Evolutionary conservation across 2,113 vertebrate species (phyloP), one percentile per base, ranked within the genome.

Genomic region (Cettia cetti): DNA sequence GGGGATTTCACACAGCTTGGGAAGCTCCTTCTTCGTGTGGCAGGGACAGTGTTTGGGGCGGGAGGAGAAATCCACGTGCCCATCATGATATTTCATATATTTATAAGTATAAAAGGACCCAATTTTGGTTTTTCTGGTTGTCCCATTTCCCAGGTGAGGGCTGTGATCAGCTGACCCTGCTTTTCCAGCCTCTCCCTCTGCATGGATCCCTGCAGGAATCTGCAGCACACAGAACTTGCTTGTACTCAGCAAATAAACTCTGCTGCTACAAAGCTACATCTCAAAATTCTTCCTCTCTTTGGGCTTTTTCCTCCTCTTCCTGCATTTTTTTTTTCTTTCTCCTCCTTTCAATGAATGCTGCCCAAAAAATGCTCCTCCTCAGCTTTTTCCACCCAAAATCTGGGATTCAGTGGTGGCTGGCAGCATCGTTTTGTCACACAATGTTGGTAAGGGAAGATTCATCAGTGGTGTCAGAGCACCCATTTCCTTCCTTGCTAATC

Each of bases 241-340:
- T 92, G 84, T 91, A 6, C 78, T 87, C 86, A 72, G 85, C 78
- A 89, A 95, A 95, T 54, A 85, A 94, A 92, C 82, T 79, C 74
- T 27, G 70, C 24, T 69, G 40, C 52, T 85, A 10, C 92, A 52
- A 84, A 79, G 83, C 44, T 75, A 15, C 0, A 6, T 49, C 86
- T 60, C 74, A 74, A 89, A 71, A 24, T 72, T 77, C 85, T 94
- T n/a, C 74, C 59, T 82, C 77, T 63, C 42, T 85, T 74, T 5
- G 11, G 30, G 30, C 8, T 82, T 92, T 72, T 94, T 74, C 16
- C 70, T 94, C 54, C 59, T 57, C 23, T 76, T 82, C 47, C 82
- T 65, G 11, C 33, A 3, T 35, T 79, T 94, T 53, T 59, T 24
- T 2, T 39, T 83, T 40, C 40, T n/a, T 40, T 40, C 39, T 40